Evolutionary conservation across 92 coral and sea anemone species (phyloP), one percentile per base, ranked within the genome.

Genomic region (Desmophyllum pertusum): DNA sequence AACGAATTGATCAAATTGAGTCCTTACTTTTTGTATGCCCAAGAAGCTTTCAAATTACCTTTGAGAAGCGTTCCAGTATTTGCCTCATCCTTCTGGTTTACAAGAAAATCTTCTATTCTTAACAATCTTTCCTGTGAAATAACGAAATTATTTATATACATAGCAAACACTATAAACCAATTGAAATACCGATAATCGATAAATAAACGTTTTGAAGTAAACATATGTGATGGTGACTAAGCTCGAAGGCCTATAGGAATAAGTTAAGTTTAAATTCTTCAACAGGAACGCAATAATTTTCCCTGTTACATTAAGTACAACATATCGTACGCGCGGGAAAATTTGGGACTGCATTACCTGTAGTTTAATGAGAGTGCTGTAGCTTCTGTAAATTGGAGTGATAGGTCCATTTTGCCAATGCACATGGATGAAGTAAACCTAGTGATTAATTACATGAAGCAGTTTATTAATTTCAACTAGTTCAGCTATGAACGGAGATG

Each of bases 401-500:
- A 79, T 76, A 10, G 78, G 68, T 5, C 91, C 89, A 57, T 84
- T 85, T 69, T 83, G 73, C 94, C 94, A 91, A 3, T 88, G 81
- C 15, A 91, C 92, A 35, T 77, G 89, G 10, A 91, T 91, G 59
- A 55, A 61, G 61, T 81, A 91, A 25, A 83, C 92, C 94, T 91
- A 39, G n/a, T 33, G 64, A 55, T 41, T 55, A 0, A 48, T 69
- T 48, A 39, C 4, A 35, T n/a, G n/a, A n/a, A n/a, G n/a, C n/a
- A n/a, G n/a, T n/a, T n/a, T n/a, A n/a, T n/a, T n/a, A n/a, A n/a
- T n/a, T n/a, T n/a, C n/a, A n/a, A n/a, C n/a, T n/a, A n/a, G n/a
- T n/a, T n/a, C n/a, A n/a, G n/a, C n/a, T n/a, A n/a, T n/a, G n/a
- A n/a, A n/a, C n/a, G n/a, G n/a, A n/a, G n/a, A n/a, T n/a, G n/a